Evolutionary conservation across 2,888 invertebrate species (phyloP), one percentile per base, ranked within the genome.

Genomic region (Drosophila picticornis): DNA sequence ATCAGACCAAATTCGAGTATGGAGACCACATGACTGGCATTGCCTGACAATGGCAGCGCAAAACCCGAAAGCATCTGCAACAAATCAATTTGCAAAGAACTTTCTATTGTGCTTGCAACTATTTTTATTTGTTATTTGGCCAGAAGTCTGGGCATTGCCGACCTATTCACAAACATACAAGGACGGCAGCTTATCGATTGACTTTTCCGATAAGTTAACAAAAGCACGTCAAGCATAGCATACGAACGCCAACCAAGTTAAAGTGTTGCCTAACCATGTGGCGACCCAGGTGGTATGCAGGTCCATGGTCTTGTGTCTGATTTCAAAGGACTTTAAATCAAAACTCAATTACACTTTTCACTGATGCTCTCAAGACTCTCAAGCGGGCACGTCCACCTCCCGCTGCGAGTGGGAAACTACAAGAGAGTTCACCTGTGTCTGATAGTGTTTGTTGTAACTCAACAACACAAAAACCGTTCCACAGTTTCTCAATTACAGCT

Each of bases 301-400:
- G 7, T n/a, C 10, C n/a, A 19, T 34, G 34, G 67, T 50, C 67
- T 68, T 87, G 81, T 84, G 80, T 80, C 77, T 77, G 84, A 91
- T 85, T 90, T 91, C 92, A 91, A 91, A 91, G 89, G 84, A 90
- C 83, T 79, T 83, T 87, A 89, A 91, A 91, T 91, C 83, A 90
- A 90, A 91, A 91, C 91, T 91, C 91, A 91, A 91, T 91, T 91
- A 91, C 84, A 79, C 79, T 82, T 80, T 81, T 79, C 79, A 82
- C 80, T 81, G 83, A 80, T 78, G 80, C 87, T 81, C 78, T 89
- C 72, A 85, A 75, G 80, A 74, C 76, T 72, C 75, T 79, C 46
- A 16, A 66, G 40, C 72, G 60, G 70, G 63, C 68, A 75, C 78
- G 70, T 71, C 66, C 70, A 50, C 46, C 46, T 25, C 56, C 55